Evolutionary conservation across 2,888 invertebrate species (phyloP).

Genomic region (Mechanitis messenoides): DNA sequence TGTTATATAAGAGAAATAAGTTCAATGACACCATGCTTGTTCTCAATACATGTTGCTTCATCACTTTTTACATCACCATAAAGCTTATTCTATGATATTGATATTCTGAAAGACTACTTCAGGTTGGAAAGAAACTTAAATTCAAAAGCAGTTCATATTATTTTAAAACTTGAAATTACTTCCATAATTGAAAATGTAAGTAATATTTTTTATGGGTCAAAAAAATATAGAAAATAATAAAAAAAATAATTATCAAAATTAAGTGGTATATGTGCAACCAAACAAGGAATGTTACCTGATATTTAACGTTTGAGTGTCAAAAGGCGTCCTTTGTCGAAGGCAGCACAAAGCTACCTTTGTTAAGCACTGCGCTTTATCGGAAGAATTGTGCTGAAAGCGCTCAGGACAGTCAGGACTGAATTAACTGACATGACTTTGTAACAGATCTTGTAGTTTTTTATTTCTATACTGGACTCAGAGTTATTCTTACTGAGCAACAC

Average conservation of each 20-base stretch:
- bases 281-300: conserved; percentile 12
- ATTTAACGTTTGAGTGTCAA: conserved; percentile 25
- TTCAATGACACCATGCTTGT: too few relatives aligned
- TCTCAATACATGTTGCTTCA: too few relatives aligned
- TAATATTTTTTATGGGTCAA: too few relatives aligned
- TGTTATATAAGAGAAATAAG: too few relatives aligned
- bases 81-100: too few relatives aligned
- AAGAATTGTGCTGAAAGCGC: conserved; percentile 17
- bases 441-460: not conserved
- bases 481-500: not conserved
- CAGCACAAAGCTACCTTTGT: conserved; percentile 19
- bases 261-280: conserved; percentile 1
- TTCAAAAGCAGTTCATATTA: too few relatives aligned
- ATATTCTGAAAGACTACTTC: too few relatives aligned
- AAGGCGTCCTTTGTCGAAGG: conserved; percentile 24
- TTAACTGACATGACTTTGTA: conserved; percentile 7
- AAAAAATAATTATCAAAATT: not conserved
- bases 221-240: too few relatives aligned
- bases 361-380: conserved; percentile 16
- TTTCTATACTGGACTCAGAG: not conserved
- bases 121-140: too few relatives aligned
- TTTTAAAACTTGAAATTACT: too few relatives aligned
- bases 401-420: conserved; percentile 6
- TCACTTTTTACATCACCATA: too few relatives aligned
- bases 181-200: too few relatives aligned